Evolutionary conservation across 2,113 vertebrate species (phyloP).

Genomic region (Paralichthys olivaceus): DNA sequence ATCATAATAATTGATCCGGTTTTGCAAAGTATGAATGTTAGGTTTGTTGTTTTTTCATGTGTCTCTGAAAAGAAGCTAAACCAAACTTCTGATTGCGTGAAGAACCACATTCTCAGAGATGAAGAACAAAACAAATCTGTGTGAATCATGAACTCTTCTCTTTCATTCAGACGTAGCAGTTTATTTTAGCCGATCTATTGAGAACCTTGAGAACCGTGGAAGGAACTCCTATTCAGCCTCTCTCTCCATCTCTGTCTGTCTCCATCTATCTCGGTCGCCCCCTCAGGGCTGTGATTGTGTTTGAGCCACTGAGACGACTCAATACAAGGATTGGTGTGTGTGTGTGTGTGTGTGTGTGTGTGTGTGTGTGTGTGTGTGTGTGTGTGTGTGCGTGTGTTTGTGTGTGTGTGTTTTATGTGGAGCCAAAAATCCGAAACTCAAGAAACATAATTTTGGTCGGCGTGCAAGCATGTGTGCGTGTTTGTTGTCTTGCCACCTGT

Average conservation of each 20-base stretch:
- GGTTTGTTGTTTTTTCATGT: too few species aligned
- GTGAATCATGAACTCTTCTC: background rate
- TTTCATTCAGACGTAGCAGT: background rate
- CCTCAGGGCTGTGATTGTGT: conserved; percentile 59
- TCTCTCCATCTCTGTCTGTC: conserved; percentile 41
- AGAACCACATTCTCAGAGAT: background rate
- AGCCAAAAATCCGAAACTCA: conserved; percentile 52
- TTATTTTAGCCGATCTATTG: conserved; percentile 29
- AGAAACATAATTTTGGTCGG: conserved; percentile 48
- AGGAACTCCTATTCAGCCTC: conserved; percentile 33
- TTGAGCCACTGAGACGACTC: conserved; percentile 60
- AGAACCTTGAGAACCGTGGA: conserved; percentile 20
- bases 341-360: conserved; percentile 41
- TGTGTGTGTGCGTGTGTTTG: conserved; percentile 39
- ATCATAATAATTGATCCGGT: too few species aligned
- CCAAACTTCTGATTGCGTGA: too few species aligned
- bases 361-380: conserved; percentile 29
- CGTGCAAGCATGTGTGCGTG: conserved; percentile 18
- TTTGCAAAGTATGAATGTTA: too few species aligned
- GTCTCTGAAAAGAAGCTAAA: too few species aligned
- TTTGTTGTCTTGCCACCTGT: conserved; percentile 62
- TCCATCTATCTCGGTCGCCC: conserved; percentile 48
- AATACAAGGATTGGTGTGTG: conserved; percentile 40
- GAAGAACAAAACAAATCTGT: background rate
- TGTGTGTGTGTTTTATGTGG: conserved; percentile 37